Conservation (phyloP, 2,113 vertebrate genomes). For the Nanger granti region DNA sequence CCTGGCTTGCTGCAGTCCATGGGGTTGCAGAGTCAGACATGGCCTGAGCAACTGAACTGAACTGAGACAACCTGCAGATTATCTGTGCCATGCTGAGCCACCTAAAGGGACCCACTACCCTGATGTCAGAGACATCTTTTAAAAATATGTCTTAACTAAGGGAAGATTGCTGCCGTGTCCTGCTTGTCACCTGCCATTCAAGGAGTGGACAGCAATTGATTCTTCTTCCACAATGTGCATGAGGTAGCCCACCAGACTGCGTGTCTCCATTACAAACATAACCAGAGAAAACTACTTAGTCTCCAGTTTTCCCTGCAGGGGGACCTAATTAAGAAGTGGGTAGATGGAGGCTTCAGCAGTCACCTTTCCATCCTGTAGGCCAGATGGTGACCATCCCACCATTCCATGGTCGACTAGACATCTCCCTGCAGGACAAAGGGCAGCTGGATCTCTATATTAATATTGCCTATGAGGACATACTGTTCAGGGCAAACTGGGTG, state of each 20-base stretch:
- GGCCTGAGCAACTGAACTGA: neutral
- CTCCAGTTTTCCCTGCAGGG: slow-evolving; percentile 86
- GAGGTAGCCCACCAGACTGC: slow-evolving; percentile 82
- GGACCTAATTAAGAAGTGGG: slow-evolving; percentile 90
- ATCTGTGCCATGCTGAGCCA: neutral
- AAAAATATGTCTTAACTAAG: neutral
- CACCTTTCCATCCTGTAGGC: slow-evolving; percentile 85
- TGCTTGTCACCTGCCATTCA: neutral
- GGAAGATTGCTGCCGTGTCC: neutral
- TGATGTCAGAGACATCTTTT: neutral
- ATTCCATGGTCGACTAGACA: slow-evolving; percentile 84
- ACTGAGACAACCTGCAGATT: neutral
- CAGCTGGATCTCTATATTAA: slow-evolving; percentile 73
- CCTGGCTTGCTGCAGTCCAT: neutral
- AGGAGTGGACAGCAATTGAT: slow-evolving; percentile 83
- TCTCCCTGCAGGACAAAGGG: slow-evolving; percentile 84
- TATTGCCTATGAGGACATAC: slow-evolving; percentile 84
- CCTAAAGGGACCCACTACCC: neutral
- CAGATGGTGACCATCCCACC: slow-evolving; percentile 89
- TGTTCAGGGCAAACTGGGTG: slow-evolving; percentile 83
- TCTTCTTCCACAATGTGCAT: slow-evolving; percentile 82
- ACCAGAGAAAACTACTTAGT: slow-evolving; percentile 82
- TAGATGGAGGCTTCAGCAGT: slow-evolving; percentile 89
- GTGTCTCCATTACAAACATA: slow-evolving; percentile 86
- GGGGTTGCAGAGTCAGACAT: neutral